Evolutionary conservation across 1,140 invertebrate species (phyloP), one percentile per base, ranked within the genome.

Genomic region (Drosophila grimshawi): DNA sequence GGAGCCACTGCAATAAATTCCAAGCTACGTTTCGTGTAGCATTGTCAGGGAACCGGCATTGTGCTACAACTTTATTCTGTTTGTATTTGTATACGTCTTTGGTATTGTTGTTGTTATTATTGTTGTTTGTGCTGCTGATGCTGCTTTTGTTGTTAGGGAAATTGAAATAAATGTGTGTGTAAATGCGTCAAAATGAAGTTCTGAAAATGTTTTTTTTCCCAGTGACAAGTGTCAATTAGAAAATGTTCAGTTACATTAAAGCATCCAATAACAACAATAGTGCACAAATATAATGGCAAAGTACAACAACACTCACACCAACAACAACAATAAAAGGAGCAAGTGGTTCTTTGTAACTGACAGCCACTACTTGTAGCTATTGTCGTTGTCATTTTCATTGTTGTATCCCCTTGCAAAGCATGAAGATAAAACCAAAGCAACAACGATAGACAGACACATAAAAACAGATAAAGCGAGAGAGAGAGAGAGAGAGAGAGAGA

Each of bases 151-250:
- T 90, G 76, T 65, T 66, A 66, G 60, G 80, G 81, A 90, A 90
- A 90, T 90, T 90, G 88, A 90, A 90, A 90, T 90, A 90, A 90
- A 90, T 90, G 86, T 90, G 72, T 81, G 88, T 90, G 86, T 90
- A 90, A 90, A 90, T 90, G 88, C 86, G 88, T 90, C 82, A 90
- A 90, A 90, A 90, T 90, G 86, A 90, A 90, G 88, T 90, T 83
- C 59, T 74, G 60, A 78, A 89, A 89, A 89, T 89, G 85, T 85
- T 81, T 78, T 19, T 19, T 43, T 85, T 89, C 70, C 78, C 81
- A 85, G 64, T 90, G 85, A 89, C 85, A 89, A 89, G 85, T 89
- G 85, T 89, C 85, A 89, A 89, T 89, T 89, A 89, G 85, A 88
- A 89, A 89, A 89, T 89, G 81, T 89, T 89, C 81, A 89, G 89